Percentiles rank a stretch among this genome's conserved stretches.
phyloP scores from a whole-genome alignment of 2,113 vertebrate genomes.

The Grus americana region DNA sequence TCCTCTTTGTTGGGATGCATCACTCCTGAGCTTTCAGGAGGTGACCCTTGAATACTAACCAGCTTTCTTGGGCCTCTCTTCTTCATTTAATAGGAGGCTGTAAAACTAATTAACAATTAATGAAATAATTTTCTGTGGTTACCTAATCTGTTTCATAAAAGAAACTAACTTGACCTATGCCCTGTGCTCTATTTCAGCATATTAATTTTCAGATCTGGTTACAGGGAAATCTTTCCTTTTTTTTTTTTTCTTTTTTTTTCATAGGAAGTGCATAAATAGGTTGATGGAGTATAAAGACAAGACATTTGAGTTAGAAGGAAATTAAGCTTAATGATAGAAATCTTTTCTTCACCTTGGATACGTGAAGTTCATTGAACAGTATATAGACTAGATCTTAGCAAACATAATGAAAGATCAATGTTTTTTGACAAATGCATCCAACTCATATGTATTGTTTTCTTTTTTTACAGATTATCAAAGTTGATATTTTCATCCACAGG shows the following conservation, averaged over 20 bases:
- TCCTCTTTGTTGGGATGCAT: no score
- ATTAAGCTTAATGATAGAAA: neutral
- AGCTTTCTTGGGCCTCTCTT: neutral
- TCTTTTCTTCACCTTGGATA: neutral
- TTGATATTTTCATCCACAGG: neutral
- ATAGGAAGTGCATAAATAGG: neutral
- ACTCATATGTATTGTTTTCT: neutral
- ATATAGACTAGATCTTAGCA: neutral
- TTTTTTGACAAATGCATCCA: neutral
- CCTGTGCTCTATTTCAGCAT: neutral
- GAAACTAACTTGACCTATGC: neutral
- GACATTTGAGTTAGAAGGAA: neutral
- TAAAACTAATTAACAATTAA: neutral
- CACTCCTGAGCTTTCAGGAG: no score
- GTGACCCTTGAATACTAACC: no score
- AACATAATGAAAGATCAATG: neutral
- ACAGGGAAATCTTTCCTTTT: neutral
- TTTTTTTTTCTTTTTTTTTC: neutral
- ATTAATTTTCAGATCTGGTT: neutral
- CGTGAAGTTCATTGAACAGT: neutral
- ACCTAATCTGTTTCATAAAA: neutral
- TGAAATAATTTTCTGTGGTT: neutral
- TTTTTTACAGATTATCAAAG: neutral
- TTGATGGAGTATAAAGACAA: neutral
- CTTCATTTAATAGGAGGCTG: neutral